Conservation (phyloP, 1,140 invertebrate species). For the Dendroctonus ponderosae region DNA sequence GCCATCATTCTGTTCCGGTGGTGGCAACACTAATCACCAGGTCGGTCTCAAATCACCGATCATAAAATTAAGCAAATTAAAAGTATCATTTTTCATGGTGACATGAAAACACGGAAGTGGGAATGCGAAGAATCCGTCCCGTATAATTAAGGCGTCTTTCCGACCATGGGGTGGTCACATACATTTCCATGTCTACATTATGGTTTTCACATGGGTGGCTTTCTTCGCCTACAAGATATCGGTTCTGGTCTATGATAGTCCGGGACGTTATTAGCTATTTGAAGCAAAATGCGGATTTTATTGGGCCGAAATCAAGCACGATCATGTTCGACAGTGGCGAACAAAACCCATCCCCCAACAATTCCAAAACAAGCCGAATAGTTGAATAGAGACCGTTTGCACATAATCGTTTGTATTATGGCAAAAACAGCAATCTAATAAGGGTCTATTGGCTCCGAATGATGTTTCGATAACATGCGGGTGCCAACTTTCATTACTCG, state of each 20-base stretch:
- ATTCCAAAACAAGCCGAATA: too few relatives aligned
- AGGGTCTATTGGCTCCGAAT: slow-evolving; percentile 12
- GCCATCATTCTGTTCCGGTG: too few relatives aligned
- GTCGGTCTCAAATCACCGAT: slow-evolving; percentile 9
- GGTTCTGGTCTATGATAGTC: slow-evolving; percentile 7
- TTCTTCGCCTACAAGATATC: slow-evolving; percentile 10
- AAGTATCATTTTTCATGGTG: slow-evolving; percentile 33
- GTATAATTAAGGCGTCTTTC: slow-evolving; percentile 23
- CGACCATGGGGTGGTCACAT: slow-evolving; percentile 21
- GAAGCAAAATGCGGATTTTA: not conserved
- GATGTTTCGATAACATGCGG: slow-evolving; percentile 21
- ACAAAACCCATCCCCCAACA: too few relatives aligned
- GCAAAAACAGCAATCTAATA: slow-evolving; percentile 16
- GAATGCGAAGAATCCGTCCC: slow-evolving; percentile 20
- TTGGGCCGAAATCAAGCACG: too few relatives aligned
- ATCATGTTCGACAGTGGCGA: too few relatives aligned
- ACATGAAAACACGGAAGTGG: slow-evolving; percentile 30
- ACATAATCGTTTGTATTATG: slow-evolving; percentile 6
- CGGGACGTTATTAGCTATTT: not conserved
- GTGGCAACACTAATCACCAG: too few relatives aligned
- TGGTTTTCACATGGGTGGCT: slow-evolving; percentile 24
- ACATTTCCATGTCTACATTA: slow-evolving; percentile 25
- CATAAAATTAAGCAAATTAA: slow-evolving; percentile 28
- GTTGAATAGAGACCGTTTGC: slow-evolving; percentile 1
- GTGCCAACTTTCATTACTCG: slow-evolving; percentile 13